Conservation (phyloP, 2,888 invertebrate genomes). For the Tenthredo amoena region DNA sequence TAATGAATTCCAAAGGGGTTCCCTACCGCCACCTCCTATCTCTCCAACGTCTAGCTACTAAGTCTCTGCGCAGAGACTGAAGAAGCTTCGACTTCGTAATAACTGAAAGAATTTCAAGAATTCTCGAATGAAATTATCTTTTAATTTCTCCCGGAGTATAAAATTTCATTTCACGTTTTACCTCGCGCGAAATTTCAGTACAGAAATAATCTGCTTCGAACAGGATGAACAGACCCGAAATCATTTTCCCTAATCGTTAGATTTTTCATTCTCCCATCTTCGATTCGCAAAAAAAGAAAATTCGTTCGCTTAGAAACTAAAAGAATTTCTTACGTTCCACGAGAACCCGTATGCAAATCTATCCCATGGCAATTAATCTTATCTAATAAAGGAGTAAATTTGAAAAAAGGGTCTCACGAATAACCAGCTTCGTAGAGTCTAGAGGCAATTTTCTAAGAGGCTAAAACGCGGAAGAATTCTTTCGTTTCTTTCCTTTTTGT, state of each 20-base stretch:
- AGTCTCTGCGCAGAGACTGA: background rate
- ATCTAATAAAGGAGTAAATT: background rate
- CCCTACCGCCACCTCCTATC: background rate
- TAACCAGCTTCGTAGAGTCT: background rate
- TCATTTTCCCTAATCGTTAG: background rate
- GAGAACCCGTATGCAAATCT: background rate
- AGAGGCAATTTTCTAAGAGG: background rate
- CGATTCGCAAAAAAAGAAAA: too few species aligned
- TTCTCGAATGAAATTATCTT: background rate
- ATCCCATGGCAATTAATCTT: background rate
- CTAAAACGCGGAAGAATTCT: background rate
- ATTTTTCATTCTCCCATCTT: background rate
- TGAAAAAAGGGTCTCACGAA: background rate
- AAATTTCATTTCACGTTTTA: background rate
- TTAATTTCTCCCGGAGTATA: background rate
- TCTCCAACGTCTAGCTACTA: background rate
- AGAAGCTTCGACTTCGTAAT: background rate
- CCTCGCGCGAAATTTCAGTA: background rate
- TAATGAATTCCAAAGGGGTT: conserved; percentile 43
- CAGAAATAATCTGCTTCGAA: background rate
- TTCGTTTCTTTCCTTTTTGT: background rate
- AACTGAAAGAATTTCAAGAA: background rate
- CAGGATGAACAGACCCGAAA: too few species aligned
- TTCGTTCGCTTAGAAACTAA: too few species aligned
- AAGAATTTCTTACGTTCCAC: background rate